Evolutionary conservation across 2,113 vertebrate genomes (phyloP), one percentile per base, ranked within the genome.

Genomic region (Microtus montanus): DNA sequence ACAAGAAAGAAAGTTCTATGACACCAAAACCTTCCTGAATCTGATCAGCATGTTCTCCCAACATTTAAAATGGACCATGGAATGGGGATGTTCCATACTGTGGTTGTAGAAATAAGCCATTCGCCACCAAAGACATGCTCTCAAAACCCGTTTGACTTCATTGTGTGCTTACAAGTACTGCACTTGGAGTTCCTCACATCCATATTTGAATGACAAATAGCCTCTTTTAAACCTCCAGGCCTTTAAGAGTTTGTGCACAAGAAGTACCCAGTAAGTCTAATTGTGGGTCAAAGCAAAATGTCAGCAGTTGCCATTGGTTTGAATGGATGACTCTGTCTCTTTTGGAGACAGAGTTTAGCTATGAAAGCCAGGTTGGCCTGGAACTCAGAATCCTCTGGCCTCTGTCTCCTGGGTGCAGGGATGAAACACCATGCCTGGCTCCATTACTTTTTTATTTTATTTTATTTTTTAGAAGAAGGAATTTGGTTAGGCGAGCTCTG

Each of bases 221-320:
- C 47, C 2, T n/a, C n/a, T 87, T 92, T 75, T 41, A 68, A 58
- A 83, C 24, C 41, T 89, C 19, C 63, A 70, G 89, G 78, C 47
- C 52, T 22, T 66, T 88, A 64, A 49, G 44, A 88, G 38, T 79
- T 28, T 68, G 30, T 80, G 26, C 24, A 58, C n/a, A 54, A 58
- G 30, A 95, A 88, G 63, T n/a, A 13, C 24, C 93, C 14, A 73
- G 7, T 49, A 75, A 22, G 2, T 83, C n/a, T 86, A 90, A 91
- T 61, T 70, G n/a, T 88, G 87, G 19, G 88, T 84, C 79, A 63
- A 94, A 95, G 20, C 68, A 90, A 83, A 68, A 5, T 88, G 78
- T 61, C 61, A 84, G 64, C 35, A 47, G 61, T 79, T 84, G 41
- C 75, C 61, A 93, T 2, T 94, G 44, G 63, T 78, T 74, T 92